These are phyloP conservation scores for Caenorhabditis japonica DNA, from an alignment of 2,888 invertebrate species.

Conservation along the genomic window DNA sequence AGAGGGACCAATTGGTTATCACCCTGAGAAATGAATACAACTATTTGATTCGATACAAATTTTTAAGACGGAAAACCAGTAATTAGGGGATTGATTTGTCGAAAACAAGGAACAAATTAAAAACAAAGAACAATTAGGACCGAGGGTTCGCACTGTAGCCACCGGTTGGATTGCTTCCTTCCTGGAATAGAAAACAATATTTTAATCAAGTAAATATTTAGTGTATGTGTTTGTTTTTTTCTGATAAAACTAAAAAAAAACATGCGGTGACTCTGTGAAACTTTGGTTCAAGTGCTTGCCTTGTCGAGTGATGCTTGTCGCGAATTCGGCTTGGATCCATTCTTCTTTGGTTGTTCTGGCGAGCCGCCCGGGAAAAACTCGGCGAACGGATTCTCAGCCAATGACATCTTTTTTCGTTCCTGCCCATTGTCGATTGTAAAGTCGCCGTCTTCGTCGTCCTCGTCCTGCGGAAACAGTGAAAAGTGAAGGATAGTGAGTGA, in stretches of 20 bases:
- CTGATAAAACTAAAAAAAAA: background rate
- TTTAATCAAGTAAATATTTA: background rate
- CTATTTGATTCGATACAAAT: conserved; percentile 8
- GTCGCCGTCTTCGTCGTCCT: conserved; percentile 45
- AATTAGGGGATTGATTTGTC: conserved; percentile 21
- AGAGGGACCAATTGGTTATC: conserved; percentile 27
- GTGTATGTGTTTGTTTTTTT: no score
- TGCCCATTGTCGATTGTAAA: conserved; percentile 46
- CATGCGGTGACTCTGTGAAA: background rate
- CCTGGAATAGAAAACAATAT: conserved; percentile 52
- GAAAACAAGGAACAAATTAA: no score
- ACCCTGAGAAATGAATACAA: conserved; percentile 39
- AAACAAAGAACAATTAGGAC: conserved; percentile 1
- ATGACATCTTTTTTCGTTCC: conserved; percentile 53
- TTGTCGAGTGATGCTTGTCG: conserved; percentile 48
- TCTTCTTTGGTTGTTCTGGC: conserved; percentile 37
- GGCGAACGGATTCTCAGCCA: conserved; percentile 68
- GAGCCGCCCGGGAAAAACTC: conserved; percentile 59
- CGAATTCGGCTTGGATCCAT: conserved; percentile 38
- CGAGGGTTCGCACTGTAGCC: conserved; percentile 56
- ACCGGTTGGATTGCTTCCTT: conserved; percentile 37
- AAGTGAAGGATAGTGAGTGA: conserved; percentile 1
- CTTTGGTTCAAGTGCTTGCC: conserved; percentile 34
- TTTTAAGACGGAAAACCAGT: conserved; percentile 25
- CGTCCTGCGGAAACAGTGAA: conserved; percentile 27